Evolutionary conservation across 2,888 invertebrate species (phyloP), one percentile per base, ranked within the genome.

Genomic region (Zygaena filipendulae): DNA sequence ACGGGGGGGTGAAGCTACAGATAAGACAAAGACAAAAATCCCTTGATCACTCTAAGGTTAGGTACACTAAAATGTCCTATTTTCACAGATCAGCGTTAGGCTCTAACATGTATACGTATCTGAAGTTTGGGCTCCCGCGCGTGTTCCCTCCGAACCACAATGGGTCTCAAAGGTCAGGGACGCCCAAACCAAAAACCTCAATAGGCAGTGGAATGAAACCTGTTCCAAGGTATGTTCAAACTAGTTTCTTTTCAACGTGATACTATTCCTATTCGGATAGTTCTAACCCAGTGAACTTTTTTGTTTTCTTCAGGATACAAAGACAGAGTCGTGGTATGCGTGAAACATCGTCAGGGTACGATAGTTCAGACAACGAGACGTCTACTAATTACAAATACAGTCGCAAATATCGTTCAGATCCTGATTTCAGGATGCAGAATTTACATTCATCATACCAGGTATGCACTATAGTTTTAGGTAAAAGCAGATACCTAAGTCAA

Each of bases 331-430:
- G 88, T 35, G 88, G 88, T 3, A 82, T 86, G 33, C 82, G 91
- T 25, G 93, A 93, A 53, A 93, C 92, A 0, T 92, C 92, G n/a
- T 93, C 93, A 38, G 94, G 95, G 7, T 94, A 95, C 66, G 93
- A 95, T 55, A 94, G 93, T 49, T 94, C 93, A 36, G 94, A 95
- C 64, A 88, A 88, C 66, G 88, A 88, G 58, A 87, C 87, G 2
- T 82, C 86, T 12, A 80, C 84, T 9, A 82, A 84, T 44, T 84
- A 85, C 57, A 85, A 85, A 52, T 74, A 84, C 43, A 84, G 84
- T 59, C 81, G 90, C 51, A 90, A 91, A 50, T 91, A 92, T 37
- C 83, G 92, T 40, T 93, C 92, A 42, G 93, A 94, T 62, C 92
- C 92, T 2, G 93, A 93, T 59, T 93, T 94, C 62, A 82, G 90